Evolutionary conservation across 2,113 vertebrate genomes (phyloP), one percentile per base, ranked within the genome.

Genomic region (Pitta sordida): DNA sequence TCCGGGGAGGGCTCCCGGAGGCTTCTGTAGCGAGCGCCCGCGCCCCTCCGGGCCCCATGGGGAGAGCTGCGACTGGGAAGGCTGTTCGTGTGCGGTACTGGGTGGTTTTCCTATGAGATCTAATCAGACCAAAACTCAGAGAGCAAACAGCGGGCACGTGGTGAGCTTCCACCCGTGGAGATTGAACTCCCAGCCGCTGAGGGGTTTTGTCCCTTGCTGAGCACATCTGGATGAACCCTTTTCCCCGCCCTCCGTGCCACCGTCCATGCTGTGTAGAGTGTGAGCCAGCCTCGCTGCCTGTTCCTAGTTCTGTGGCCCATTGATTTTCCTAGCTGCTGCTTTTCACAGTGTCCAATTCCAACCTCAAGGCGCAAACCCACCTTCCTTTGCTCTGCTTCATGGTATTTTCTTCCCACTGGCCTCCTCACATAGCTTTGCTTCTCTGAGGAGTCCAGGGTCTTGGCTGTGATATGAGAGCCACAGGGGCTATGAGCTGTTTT

Each of bases 311-410:
- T 3, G 65, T 3, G 65, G 9, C 26, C 5, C 8, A 19, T 22
- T 26, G 11, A 2, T 55, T 53, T 37, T n/a, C 52, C 23, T 13
- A 27, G 10, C 67, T 22, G 51, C 74, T 34, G 75, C 58, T 70
- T 69, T 51, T 58, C 49, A 3, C 8, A 0, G 46, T 6, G 36
- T 22, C 41, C n/a, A 0, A 0, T 23, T 36, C 41, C 8, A 34
- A 30, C 51, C 2, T 4, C 52, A 4, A 22, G 37, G 46, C 69
- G 36, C 37, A 6, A 82, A 13, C 20, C 46, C 10, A 3, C 52
- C 64, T 44, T 2, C 29, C 32, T 48, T 73, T 3, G 0, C 22
- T 62, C 69, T 32, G 32, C 43, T 63, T 32, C 15, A 0, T 7
- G 39, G 16, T 34, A 26, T 34, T n/a, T 86, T 64, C 49, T 86